phyloP scores from a whole-genome alignment of 1,140 invertebrate genomes.

The Zaprionus africanus region DNA sequence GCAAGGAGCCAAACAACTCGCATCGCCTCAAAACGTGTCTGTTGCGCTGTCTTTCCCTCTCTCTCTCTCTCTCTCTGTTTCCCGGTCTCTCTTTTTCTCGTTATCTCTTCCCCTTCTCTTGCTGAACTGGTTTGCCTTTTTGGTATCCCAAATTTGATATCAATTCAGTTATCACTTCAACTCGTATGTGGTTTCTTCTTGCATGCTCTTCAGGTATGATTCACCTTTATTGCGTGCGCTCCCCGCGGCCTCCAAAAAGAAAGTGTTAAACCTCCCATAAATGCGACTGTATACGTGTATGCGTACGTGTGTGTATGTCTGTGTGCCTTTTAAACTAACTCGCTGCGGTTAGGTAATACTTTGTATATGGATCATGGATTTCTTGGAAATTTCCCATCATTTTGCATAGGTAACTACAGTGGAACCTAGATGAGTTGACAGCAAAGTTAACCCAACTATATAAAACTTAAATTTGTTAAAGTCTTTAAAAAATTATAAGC shows the following conservation, averaged over 20 bases:
- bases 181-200: constrained; percentile 7
- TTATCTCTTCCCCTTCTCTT: not conserved
- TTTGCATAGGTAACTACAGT: constrained; percentile 12
- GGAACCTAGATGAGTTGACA: not conserved
- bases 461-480: not conserved
- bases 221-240: constrained; percentile 48
- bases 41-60: not conserved
- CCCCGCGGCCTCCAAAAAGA: constrained; percentile 51
- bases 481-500: too few species aligned
- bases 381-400: constrained; percentile 9
- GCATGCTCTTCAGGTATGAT: constrained; percentile 40
- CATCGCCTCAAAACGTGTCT: constrained; percentile 19
- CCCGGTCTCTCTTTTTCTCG: not conserved
- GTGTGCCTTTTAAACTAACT: constrained; percentile 9
- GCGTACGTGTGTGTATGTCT: not conserved
- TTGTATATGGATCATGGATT: constrained; percentile 7
- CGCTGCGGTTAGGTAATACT: constrained; percentile 40
- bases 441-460: not conserved
- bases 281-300: not conserved
- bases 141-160: constrained; percentile 31
- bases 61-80: not conserved
- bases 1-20: constrained; percentile 30
- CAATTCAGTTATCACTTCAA: constrained; percentile 32
- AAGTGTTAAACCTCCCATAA: constrained; percentile 55
- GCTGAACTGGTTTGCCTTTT: constrained; percentile 38